Evolutionary conservation across 2,797 vertebrate species (phyloP).

Genomic region (Oryzias dopingdopingensis): DNA sequence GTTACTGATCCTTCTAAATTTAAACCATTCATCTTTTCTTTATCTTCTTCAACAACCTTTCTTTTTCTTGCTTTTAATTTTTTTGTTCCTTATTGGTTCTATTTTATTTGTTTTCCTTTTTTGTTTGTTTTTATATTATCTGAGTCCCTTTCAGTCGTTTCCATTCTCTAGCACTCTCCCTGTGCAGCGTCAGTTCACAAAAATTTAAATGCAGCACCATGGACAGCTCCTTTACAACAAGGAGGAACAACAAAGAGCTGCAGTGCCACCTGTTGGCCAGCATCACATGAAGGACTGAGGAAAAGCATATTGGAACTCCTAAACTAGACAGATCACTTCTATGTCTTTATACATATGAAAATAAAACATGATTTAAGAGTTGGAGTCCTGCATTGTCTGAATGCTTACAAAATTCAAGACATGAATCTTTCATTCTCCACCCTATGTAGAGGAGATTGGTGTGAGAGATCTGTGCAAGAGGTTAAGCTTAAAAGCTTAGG

Average conservation of each 20-base stretch:
- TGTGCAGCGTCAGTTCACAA: slow-evolving; percentile 48
- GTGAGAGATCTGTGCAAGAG: slow-evolving; percentile 61
- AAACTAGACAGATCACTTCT: slow-evolving; percentile 41
- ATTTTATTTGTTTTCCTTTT: slow-evolving; percentile 11
- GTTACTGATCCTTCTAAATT: slow-evolving; percentile 19
- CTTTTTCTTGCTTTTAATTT: background rate
- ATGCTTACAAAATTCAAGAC: slow-evolving; percentile 33
- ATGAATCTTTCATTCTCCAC: slow-evolving; percentile 41
- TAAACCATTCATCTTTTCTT: slow-evolving; percentile 2
- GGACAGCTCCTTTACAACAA: slow-evolving; percentile 33
- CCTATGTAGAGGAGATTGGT: slow-evolving; percentile 32
- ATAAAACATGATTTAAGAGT: slow-evolving; percentile 19
- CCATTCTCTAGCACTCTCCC: slow-evolving; percentile 17
- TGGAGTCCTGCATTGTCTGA: background rate
- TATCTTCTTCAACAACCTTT: slow-evolving; percentile 3
- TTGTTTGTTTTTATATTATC: slow-evolving; percentile 45
- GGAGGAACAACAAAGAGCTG: slow-evolving; percentile 41
- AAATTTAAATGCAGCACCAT: slow-evolving; percentile 62
- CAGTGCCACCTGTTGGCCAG: slow-evolving; percentile 69
- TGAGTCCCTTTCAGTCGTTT: slow-evolving; percentile 39
- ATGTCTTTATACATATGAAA: slow-evolving; percentile 48
- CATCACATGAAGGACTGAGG: background rate
- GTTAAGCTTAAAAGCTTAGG: slow-evolving; percentile 56
- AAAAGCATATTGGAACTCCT: slow-evolving; percentile 34
- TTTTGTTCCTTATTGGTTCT: background rate